These are phyloP conservation scores for Callionymus lyra DNA, from an alignment of 2,113 vertebrate species.

Conservation along the genomic window DNA sequence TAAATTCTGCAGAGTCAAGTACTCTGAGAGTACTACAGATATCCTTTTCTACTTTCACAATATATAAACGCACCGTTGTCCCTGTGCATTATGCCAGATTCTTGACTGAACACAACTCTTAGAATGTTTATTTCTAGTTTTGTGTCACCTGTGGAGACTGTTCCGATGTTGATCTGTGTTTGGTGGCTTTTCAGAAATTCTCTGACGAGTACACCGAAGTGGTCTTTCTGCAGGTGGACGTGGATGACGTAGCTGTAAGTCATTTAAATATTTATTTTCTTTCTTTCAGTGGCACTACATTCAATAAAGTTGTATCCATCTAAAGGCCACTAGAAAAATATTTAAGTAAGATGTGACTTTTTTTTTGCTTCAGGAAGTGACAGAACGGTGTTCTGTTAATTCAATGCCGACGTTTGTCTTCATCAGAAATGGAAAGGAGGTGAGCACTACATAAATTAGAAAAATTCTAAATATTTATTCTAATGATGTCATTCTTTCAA, in stretches of 20 bases:
- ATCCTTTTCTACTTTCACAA: too few species aligned
- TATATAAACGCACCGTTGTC: too few species aligned
- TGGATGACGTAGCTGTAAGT: slow-evolving; percentile 67
- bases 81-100: slow-evolving; percentile 14
- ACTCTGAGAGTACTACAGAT: too few species aligned
- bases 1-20: too few species aligned
- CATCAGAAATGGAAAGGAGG: slow-evolving; percentile 73
- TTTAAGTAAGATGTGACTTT: not conserved
- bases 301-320: not conserved
- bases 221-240: slow-evolving; percentile 85
- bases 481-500: not conserved
- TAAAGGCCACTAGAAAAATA: too few species aligned
- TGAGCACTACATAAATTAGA: slow-evolving; percentile 26
- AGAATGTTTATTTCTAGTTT: not conserved
- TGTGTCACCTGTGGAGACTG: not conserved
- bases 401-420: slow-evolving; percentile 94
- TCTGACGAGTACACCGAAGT: slow-evolving; percentile 62
- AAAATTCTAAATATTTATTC: not conserved
- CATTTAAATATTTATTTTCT: not conserved
- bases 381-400: slow-evolving; percentile 59
- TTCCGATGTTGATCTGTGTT: not conserved
- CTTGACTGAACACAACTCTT: too few species aligned
- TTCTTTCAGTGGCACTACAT: not conserved
- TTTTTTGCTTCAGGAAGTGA: slow-evolving; percentile 72
- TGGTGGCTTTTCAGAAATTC: not conserved